Conservation (phyloP, 2,888 invertebrate species). For the Digitonthophagus gazella region DNA sequence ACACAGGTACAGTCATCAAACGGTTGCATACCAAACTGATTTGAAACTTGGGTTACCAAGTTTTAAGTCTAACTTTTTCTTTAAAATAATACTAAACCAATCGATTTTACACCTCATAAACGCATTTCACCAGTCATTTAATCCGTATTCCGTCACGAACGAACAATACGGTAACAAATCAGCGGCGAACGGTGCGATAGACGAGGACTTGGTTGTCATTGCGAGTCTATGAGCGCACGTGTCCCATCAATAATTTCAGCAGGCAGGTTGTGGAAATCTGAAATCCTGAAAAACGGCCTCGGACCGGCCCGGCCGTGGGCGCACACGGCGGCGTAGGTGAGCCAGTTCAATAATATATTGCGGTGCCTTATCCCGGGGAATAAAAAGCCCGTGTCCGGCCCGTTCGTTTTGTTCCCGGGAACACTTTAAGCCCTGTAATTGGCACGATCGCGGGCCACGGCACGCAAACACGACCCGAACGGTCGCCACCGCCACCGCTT, state of each 20-base stretch:
- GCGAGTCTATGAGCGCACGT: background rate
- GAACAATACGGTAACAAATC: no score
- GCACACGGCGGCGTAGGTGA: slow-evolving; percentile 22
- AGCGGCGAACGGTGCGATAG: no score
- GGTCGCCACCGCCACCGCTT: slow-evolving; percentile 10
- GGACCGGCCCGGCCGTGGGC: background rate
- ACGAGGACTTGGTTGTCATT: no score
- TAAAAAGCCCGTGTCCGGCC: slow-evolving; percentile 38
- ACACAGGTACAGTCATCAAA: no score
- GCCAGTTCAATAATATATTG: slow-evolving; percentile 38
- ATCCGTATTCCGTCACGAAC: no score
- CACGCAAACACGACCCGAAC: slow-evolving; percentile 40
- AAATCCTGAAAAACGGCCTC: slow-evolving; percentile 11
- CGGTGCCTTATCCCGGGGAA: slow-evolving; percentile 35
- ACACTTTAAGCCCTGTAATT: slow-evolving; percentile 46
- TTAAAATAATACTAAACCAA: no score
- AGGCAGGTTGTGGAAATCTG: slow-evolving; percentile 7
- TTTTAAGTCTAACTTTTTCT: no score
- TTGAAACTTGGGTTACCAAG: no score
- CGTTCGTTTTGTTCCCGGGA: slow-evolving; percentile 42
- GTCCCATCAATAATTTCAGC: slow-evolving; percentile 13
- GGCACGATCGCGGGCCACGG: slow-evolving; percentile 43
- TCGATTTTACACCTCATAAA: no score
- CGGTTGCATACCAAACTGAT: no score
- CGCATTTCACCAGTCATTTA: no score